phyloP scores from a whole-genome alignment of 2,888 invertebrate species.

The Pseudanteris insignis region DNA sequence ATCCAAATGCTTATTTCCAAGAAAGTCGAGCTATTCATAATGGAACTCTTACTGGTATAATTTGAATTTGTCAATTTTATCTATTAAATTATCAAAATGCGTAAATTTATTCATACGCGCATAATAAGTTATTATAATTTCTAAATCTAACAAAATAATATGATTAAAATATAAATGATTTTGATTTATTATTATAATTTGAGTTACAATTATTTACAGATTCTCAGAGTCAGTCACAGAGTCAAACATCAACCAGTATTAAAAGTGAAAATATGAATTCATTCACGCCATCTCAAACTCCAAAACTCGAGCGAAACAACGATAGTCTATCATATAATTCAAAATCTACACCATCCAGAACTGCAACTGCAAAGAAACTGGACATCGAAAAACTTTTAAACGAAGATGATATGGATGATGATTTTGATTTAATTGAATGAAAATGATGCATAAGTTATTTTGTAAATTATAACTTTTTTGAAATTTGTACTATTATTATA shows the following conservation, averaged over 20 bases:
- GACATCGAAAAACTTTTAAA: constrained; percentile 54
- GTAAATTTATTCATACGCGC: too few relatives aligned
- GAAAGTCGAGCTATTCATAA: constrained; percentile 63
- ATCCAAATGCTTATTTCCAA: constrained; percentile 92
- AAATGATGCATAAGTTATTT: too few relatives aligned
- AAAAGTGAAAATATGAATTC: constrained; percentile 2
- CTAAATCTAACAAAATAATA: too few relatives aligned
- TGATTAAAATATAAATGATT: not conserved
- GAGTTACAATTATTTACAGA: too few relatives aligned
- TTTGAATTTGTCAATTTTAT: not conserved
- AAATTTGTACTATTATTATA: too few relatives aligned
- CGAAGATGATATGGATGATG: constrained; percentile 47
- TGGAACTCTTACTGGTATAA: constrained; percentile 33
- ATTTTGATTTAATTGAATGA: not conserved
- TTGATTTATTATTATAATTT: too few relatives aligned
- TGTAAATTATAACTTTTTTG: too few relatives aligned
- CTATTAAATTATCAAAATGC: too few relatives aligned
- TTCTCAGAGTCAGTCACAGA: constrained; percentile 6
- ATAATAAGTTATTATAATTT: too few relatives aligned
- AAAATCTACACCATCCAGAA: constrained; percentile 11
- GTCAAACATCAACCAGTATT: not conserved
- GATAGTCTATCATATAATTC: constrained; percentile 5
- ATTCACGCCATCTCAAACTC: constrained; percentile 6
- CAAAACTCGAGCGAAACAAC: constrained; percentile 12
- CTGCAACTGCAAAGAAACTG: constrained; percentile 43